These are phyloP conservation scores for Pseudomyrmex flavicornis DNA, from an alignment of 1,140 invertebrate genomes.

Conservation along the genomic window DNA sequence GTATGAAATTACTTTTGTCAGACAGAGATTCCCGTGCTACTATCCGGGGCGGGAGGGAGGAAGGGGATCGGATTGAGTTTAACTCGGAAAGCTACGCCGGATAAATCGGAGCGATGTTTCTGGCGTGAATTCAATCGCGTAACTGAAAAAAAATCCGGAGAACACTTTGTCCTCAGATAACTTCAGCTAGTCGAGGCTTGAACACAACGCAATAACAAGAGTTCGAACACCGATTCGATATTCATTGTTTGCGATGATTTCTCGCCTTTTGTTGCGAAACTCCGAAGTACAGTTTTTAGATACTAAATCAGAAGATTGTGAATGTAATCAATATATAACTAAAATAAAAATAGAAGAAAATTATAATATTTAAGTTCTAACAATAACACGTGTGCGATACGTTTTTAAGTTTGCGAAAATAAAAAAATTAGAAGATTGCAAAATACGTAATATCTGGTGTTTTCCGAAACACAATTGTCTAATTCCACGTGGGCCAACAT, in stretches of 20 bases:
- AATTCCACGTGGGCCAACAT: slow-evolving; percentile 6
- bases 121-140: slow-evolving; percentile 31
- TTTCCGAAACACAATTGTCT: background rate
- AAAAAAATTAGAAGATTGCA: background rate
- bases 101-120: slow-evolving; percentile 43
- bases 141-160: slow-evolving; percentile 33
- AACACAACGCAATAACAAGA: slow-evolving; percentile 6
- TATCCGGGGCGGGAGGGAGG: background rate
- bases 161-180: background rate
- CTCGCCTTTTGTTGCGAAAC: background rate
- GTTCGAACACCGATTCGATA: background rate
- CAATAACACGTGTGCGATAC: background rate
- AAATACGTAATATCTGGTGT: background rate
- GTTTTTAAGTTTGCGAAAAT: background rate
- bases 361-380: background rate
- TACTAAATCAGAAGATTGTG: background rate
- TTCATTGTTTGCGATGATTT: background rate
- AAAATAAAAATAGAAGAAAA: no score
- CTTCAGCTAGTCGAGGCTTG: background rate
- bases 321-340: no score
- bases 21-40: slow-evolving; percentile 1
- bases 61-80: slow-evolving; percentile 49
- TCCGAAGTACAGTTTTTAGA: background rate
- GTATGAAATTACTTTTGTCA: slow-evolving; percentile 62
- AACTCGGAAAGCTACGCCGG: slow-evolving; percentile 32